Evolutionary conservation across 2,888 invertebrate species (phyloP).

Genomic region (Ochropacha duplaris): DNA sequence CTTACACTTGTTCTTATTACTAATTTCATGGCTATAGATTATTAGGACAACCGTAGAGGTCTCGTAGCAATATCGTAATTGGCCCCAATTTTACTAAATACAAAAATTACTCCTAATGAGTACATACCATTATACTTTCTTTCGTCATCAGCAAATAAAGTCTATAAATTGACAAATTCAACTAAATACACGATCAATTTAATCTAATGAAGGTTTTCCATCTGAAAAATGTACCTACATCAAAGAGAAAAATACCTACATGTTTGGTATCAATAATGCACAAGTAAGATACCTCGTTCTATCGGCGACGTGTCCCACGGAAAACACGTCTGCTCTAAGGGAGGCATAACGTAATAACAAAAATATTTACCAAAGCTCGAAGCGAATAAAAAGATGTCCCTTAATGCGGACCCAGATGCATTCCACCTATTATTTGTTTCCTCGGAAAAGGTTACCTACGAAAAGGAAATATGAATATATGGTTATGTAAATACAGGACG

Average conservation of each 20-base stretch:
- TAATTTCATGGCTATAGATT: too few relatives aligned
- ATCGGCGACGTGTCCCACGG: constrained; percentile 33
- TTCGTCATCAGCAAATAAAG: too few relatives aligned
- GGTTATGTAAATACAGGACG: constrained; percentile 70
- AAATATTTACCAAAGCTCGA: constrained; percentile 78
- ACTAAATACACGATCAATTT: too few relatives aligned
- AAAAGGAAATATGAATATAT: constrained; percentile 61
- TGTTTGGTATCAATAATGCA: constrained; percentile 58
- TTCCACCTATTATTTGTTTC: constrained; percentile 77
- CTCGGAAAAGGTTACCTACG: constrained; percentile 62
- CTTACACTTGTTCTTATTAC: too few relatives aligned
- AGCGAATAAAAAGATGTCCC: constrained; percentile 80
- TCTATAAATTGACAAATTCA: too few relatives aligned
- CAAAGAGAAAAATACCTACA: constrained; percentile 27
- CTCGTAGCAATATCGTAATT: too few relatives aligned
- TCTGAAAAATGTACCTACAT: constrained; percentile 20
- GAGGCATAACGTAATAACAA: constrained; percentile 71
- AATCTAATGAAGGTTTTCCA: constrained; percentile 3
- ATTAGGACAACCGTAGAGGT: too few relatives aligned
- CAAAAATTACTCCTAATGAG: too few relatives aligned
- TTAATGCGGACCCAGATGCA: constrained; percentile 77
- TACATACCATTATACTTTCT: too few relatives aligned
- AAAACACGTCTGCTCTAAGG: constrained; percentile 41
- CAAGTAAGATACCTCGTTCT: constrained; percentile 54
- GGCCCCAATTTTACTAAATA: too few relatives aligned